These are phyloP conservation scores for Leptinotarsa tumamoca DNA, from an alignment of 2,888 invertebrate genomes.

Conservation along the genomic window DNA sequence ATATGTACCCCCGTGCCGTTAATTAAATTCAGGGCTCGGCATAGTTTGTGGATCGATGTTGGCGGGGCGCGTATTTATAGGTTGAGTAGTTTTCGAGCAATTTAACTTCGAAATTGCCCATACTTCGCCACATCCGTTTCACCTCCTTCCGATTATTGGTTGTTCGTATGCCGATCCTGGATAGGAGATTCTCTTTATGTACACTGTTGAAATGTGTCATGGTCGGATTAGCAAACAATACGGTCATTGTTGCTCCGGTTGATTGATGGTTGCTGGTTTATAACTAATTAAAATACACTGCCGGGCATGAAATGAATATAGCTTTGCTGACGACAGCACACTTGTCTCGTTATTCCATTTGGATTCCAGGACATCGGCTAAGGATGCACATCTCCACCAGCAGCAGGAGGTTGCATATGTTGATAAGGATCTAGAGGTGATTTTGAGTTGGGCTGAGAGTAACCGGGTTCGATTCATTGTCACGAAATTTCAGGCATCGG, in stretches of 20 bases:
- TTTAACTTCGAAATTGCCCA: constrained; percentile 56
- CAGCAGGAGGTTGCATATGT: too few relatives aligned
- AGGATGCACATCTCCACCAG: too few relatives aligned
- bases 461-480: too few relatives aligned
- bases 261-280: neutral
- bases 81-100: constrained; percentile 56
- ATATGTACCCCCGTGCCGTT: constrained; percentile 7
- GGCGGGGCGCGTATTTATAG: constrained; percentile 40
- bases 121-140: constrained; percentile 54
- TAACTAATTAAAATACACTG: neutral
- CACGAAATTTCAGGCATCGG: too few relatives aligned
- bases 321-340: too few relatives aligned
- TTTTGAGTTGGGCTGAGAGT: too few relatives aligned
- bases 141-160: constrained; percentile 54
- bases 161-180: constrained; percentile 59
- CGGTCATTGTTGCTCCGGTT: neutral
- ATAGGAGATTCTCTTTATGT: constrained; percentile 57
- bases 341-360: too few relatives aligned
- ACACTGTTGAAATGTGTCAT: neutral
- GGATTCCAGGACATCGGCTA: too few relatives aligned
- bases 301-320: too few relatives aligned
- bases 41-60: constrained; percentile 38
- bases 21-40: constrained; percentile 13
- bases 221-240: neutral
- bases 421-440: too few relatives aligned